Evolutionary conservation across 2,888 invertebrate genomes (phyloP), one percentile per base, ranked within the genome.

Genomic region (Diadegma fenestrale): DNA sequence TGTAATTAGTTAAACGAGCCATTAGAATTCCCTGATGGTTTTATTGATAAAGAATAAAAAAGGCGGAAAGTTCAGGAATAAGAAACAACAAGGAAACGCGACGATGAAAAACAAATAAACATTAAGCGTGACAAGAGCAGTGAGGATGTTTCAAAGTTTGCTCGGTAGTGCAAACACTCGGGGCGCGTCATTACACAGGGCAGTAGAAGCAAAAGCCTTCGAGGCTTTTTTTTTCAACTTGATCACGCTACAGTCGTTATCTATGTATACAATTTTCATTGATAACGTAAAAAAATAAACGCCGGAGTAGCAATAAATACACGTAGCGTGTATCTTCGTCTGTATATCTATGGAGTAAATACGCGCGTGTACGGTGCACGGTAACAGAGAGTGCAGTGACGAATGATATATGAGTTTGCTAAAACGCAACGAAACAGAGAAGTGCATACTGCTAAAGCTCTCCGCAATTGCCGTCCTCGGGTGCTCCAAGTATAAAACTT

Each of bases 331-430:
- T 30, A 45, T 69, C 43, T 45, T 30, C 54, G 45, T 78, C 22
- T 33, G 37, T 48, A 48, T 43, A 79, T 71, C 61, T 79, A 63
- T 63, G n/a, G 10, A 14, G 33, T 48, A 61, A 45, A 68, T 22
- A 68, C 17, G 33, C 17, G 33, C 19, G 69, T 30, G 68, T 68
- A 61, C 61, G 43, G 26, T 48, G 30, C 30, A 45, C 41, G 58
- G 58, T 43, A 33, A 79, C 30, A 12, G 41, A 54, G 66, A 66
- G 19, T 69, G n/a, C n/a, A n/a, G n/a, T 79, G 71, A 79, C 61
- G 61, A 79, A 71, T 79, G 73, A 81, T 75, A 81, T 69, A 85
- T 63, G 78, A 81, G 77, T 81, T 78, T 63, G 72, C 43, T 69
- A 63, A 77, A 71, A 68, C 68, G 76, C 76, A 75, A 81, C 68